Base-by-base conservation (phyloP, 2,113 vertebrate species). In the Caracal caracal region DNA sequence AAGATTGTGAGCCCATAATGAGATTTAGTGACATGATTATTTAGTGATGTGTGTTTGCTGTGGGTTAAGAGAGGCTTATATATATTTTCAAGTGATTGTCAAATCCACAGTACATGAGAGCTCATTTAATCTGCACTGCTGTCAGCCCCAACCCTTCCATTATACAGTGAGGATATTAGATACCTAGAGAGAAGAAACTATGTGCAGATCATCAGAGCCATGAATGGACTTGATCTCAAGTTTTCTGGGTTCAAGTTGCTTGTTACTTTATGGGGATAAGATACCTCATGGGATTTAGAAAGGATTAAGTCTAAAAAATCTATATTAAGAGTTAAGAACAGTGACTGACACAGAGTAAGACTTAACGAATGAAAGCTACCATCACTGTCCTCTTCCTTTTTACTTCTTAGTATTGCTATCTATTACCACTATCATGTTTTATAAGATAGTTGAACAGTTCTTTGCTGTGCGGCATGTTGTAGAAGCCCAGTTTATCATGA, bases 181-280 rank as follows among this genome's bases (percentile, higher is more conserved):
- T 90, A 43, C 20, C 35, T 89, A 68, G 40, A 93, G 91, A 78
- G 73, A 76, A 51, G 28, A 51, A 81, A 24, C 7, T 76, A 17
- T 68, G 94, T 88, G 6, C 11, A 88, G 35, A 33, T 65, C 43
- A 81, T 65, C 33, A 70, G 70, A 88, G 20, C 85, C 40, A 91
- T 43, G 6, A 63, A 71, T 91, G 47, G 22, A 63, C 65, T 96
- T 75, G 53, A 94, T 81, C 15, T 92, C 20, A 73, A 47, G 28
- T 87, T 95, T 96, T 92, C 10, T 88, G 51, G 37, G 10, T 93
- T 92, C 28, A 84, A 28, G 20, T 79, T 93, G 20, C 26, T 89
- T 89, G 17, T 90, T 66, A 65, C 4, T 75, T 91, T 76, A 35
- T 43, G 13, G 9, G 47, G 59, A 84, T 87, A 80, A 37, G 78